Conservation (phyloP, 2,113 vertebrate species). For the Hyaena hyaena region DNA sequence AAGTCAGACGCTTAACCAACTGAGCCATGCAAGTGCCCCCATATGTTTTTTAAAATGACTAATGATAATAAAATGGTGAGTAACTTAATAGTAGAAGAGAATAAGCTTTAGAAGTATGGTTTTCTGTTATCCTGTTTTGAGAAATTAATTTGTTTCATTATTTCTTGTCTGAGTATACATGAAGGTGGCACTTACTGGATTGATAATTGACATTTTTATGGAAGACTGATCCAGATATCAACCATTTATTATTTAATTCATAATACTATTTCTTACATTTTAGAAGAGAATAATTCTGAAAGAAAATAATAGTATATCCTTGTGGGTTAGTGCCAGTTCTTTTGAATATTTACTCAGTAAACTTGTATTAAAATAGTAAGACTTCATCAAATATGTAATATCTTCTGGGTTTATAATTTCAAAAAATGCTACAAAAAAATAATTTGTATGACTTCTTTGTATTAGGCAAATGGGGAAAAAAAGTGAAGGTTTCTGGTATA, state of each 20-base stretch:
- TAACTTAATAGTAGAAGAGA: conserved; percentile 55
- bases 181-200: background rate
- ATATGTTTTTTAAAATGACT: background rate
- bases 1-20: no score
- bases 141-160: conserved; percentile 75
- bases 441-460: background rate
- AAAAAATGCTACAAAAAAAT: background rate
- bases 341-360: background rate
- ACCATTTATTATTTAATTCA: conserved; percentile 3
- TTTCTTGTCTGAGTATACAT: conserved; percentile 62
- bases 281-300: background rate
- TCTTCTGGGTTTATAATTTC: background rate
- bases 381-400: background rate
- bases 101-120: conserved; percentile 64
- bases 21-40: no score
- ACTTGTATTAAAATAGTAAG: background rate
- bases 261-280: background rate
- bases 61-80: background rate
- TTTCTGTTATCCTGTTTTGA: conserved; percentile 73
- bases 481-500: background rate
- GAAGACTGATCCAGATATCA: background rate
- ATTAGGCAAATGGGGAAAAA: background rate
- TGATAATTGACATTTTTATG: background rate
- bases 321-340: background rate
- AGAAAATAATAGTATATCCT: background rate